Conservation (phyloP, 2,113 vertebrate species). For the Cyanistes caeruleus region DNA sequence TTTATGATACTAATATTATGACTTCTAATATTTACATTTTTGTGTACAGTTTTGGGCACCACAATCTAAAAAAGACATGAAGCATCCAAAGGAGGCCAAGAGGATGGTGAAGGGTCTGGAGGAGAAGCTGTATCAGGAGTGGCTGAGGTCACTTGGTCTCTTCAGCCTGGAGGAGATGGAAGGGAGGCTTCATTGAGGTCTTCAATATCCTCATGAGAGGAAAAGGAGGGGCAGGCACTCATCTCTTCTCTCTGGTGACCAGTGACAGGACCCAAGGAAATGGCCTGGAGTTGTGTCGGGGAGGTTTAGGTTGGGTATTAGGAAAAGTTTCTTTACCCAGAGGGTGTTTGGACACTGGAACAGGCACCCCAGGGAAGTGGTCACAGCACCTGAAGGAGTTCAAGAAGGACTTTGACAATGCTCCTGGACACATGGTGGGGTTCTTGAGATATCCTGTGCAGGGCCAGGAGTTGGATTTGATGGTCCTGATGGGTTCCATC, state of each 20-base stretch:
- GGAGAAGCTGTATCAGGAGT: accelerated
- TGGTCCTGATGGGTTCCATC: background rate
- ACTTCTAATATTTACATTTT: background rate
- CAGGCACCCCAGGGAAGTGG: background rate
- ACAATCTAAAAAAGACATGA: background rate
- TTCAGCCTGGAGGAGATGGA: background rate
- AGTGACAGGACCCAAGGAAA: background rate
- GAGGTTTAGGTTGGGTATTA: background rate
- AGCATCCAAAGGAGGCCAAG: accelerated
- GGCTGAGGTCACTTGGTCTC: background rate
- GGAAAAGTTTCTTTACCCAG: background rate
- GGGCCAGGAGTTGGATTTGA: background rate
- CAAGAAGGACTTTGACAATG: background rate
- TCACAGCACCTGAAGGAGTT: background rate
- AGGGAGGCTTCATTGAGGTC: background rate
- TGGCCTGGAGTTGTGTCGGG: background rate
- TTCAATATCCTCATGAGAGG: background rate
- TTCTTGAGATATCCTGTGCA: background rate
- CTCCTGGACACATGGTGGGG: no score
- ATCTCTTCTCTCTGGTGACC: background rate
- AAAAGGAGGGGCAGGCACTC: background rate
- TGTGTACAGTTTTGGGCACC: background rate
- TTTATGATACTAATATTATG: background rate
- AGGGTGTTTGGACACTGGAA: background rate
- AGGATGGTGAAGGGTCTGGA: background rate